Evolutionary conservation across 2,113 vertebrate species (phyloP).

Genomic region (Apaloderma vittatum): DNA sequence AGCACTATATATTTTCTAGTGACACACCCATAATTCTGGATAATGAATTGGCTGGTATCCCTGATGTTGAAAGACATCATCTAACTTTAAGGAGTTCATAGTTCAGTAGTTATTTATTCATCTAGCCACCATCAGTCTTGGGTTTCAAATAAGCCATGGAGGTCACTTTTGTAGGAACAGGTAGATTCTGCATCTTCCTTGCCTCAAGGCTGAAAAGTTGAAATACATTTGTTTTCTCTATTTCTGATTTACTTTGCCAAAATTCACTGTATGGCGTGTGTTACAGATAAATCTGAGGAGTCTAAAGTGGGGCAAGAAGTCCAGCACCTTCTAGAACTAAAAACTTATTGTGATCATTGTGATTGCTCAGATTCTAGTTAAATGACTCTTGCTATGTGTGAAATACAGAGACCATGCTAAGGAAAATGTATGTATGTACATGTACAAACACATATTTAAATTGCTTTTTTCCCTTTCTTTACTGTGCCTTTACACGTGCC

Average conservation of each 20-base stretch:
- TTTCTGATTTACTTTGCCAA: not conserved
- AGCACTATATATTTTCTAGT: not conserved
- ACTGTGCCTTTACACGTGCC: not conserved
- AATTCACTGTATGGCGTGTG: not conserved
- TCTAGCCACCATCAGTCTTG: not conserved
- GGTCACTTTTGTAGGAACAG: not conserved
- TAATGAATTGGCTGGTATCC: not conserved
- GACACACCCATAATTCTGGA: not conserved
- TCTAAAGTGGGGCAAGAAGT: not conserved
- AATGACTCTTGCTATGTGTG: not conserved
- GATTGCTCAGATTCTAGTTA: not conserved
- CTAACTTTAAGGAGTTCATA: not conserved
- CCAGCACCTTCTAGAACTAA: not conserved
- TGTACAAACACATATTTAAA: not conserved
- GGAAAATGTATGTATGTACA: not conserved
- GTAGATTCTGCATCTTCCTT: not conserved
- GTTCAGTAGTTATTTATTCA: not conserved
- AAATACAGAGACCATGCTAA: not conserved
- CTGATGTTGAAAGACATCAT: not conserved
- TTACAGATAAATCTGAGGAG: not conserved
- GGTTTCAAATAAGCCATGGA: not conserved
- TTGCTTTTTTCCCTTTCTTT: not conserved
- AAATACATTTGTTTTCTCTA: not conserved
- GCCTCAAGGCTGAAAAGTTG: not conserved
- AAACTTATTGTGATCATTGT: not conserved